Percentiles rank a stretch among this genome's conserved stretches.
Conservation (phyloP, 2,113 vertebrate genomes). For the Daphoenositta chrysoptera region DNA sequence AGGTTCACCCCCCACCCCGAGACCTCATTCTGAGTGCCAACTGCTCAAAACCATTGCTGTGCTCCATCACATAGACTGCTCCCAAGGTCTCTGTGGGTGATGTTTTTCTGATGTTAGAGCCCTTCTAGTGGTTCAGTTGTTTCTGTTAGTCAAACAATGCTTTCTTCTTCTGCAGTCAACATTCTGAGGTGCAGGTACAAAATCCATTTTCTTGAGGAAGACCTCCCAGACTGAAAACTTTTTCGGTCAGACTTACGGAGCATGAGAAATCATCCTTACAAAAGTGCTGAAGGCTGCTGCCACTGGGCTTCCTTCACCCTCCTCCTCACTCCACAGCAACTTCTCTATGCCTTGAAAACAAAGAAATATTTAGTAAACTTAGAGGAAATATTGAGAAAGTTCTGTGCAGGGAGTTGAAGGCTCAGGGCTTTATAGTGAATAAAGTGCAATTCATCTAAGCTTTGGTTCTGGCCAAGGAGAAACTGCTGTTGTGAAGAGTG, state of each 20-base stretch:
- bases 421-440: background rate
- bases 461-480: background rate
- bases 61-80: background rate
- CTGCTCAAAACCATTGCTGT: background rate
- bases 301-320: background rate
- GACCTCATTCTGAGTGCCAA: background rate
- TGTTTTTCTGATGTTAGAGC: background rate
- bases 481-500: background rate
- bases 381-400: background rate
- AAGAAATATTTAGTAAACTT: background rate
- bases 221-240: background rate
- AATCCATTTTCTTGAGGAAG: background rate
- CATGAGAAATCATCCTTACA: background rate
- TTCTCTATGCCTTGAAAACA: background rate
- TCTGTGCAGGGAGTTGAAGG: background rate
- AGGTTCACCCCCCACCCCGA: background rate
- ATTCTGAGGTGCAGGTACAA: background rate
- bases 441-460: background rate
- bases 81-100: background rate
- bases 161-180: background rate
- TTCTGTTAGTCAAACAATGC: background rate
- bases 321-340: background rate
- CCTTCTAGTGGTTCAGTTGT: background rate
- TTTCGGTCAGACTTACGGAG: background rate
- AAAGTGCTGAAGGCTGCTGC: background rate